phyloP scores from a whole-genome alignment of 2,113 vertebrate species.

The Phylloscopus trochilus region DNA sequence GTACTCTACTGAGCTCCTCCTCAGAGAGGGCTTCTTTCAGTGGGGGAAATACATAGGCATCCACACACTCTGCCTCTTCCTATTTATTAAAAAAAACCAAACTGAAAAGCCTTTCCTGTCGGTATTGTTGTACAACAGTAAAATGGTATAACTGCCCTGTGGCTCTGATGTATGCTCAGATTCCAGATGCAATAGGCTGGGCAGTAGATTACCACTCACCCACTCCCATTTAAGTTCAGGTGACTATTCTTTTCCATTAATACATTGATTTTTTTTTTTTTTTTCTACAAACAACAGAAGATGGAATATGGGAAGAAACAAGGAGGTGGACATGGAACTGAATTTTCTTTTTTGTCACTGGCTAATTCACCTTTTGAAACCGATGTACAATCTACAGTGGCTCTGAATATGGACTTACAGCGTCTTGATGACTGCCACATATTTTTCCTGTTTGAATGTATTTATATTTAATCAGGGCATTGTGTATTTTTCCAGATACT shows the following conservation, averaged over 20 bases:
- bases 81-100: slow-evolving; percentile 17
- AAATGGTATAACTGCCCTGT: not conserved
- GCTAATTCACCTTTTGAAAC: not conserved
- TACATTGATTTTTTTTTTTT: not conserved
- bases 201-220: not conserved
- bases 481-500: slow-evolving; percentile 4
- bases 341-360: not conserved
- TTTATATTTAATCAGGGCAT: slow-evolving; percentile 32
- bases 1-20: not conserved
- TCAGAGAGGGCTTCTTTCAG: not conserved
- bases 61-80: not conserved
- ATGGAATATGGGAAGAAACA: not conserved
- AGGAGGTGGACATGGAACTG: not conserved
- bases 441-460: not conserved
- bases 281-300: not conserved
- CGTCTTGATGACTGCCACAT: not conserved
- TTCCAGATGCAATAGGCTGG: not conserved
- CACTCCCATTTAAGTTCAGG: not conserved
- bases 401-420: not conserved
- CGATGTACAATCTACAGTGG: not conserved
- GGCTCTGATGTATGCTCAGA: slow-evolving; percentile 20
- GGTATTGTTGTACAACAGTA: not conserved
- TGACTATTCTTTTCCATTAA: not conserved
- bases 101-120: slow-evolving; percentile 5
- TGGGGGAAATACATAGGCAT: not conserved